These are phyloP conservation scores for Paramisgurnus dabryanus DNA, from an alignment of 2,113 vertebrate genomes.

Conservation along the genomic window DNA sequence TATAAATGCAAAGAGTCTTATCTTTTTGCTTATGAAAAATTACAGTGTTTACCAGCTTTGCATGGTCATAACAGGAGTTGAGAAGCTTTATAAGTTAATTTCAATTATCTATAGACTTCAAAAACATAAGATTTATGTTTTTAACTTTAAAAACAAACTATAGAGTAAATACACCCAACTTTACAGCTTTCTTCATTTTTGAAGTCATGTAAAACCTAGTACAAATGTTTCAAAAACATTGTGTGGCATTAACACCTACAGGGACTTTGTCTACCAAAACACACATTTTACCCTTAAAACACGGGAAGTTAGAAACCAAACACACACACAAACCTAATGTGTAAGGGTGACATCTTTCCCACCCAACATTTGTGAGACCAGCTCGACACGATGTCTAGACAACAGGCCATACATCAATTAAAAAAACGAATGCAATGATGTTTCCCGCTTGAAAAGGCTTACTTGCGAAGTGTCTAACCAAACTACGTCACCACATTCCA, in stretches of 20 bases:
- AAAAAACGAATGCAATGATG: not conserved
- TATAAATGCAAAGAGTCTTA: no score
- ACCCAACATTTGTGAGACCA: not conserved
- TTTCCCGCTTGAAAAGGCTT: constrained; percentile 40
- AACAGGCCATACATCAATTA: not conserved
- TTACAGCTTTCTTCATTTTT: not conserved
- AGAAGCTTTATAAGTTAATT: not conserved
- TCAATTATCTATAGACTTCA: no score
- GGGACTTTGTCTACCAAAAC: not conserved
- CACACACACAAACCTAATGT: not conserved
- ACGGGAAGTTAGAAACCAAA: not conserved
- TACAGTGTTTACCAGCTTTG: not conserved
- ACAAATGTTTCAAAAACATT: not conserved
- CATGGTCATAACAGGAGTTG: not conserved
- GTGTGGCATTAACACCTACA: not conserved
- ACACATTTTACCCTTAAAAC: constrained; percentile 5
- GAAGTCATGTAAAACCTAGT: not conserved
- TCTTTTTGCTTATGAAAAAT: no score
- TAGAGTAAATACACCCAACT: not conserved
- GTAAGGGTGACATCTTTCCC: constrained; percentile 3
- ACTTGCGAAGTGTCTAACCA: constrained; percentile 35
- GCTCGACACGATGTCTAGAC: constrained; percentile 16
- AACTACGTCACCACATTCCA: constrained; percentile 56
- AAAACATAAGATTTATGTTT: no score
- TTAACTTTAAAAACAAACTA: no score